Evolutionary conservation across 2,113 vertebrate species (phyloP).

Genomic region (Myotis lucifugus): DNA sequence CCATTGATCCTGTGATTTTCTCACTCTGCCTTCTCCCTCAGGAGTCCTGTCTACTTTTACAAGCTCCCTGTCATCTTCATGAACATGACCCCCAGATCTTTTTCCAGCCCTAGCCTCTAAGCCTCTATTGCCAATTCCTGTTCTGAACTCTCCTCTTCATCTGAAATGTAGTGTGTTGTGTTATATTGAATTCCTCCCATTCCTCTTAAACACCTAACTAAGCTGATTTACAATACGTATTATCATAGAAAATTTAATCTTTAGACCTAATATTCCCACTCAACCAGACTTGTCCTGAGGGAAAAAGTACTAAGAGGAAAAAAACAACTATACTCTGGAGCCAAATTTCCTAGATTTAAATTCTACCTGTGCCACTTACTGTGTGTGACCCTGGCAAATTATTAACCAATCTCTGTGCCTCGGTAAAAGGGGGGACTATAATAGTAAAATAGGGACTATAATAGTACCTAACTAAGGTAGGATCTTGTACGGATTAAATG

Average conservation of each 20-base stretch:
- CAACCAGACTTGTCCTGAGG: neutral
- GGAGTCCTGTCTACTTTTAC: neutral
- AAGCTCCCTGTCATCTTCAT: neutral
- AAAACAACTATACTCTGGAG: neutral
- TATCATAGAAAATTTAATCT: neutral
- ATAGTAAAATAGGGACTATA: too few relatives aligned
- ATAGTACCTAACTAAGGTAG: neutral
- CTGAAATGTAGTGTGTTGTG: neutral
- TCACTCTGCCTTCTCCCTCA: neutral
- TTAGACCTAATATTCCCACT: constrained; percentile 19
- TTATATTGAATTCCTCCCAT: constrained; percentile 27
- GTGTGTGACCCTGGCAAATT: neutral
- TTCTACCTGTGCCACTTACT: neutral
- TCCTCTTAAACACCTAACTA: constrained; percentile 3
- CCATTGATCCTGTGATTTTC: neutral
- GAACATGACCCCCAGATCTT: neutral
- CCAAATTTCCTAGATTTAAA: constrained; percentile 41
- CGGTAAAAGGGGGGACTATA: neutral
- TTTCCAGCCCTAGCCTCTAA: neutral
- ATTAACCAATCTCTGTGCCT: neutral
- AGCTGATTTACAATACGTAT: neutral
- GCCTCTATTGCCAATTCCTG: neutral
- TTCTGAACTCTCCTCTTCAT: neutral
- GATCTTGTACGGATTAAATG: neutral
- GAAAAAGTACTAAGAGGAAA: neutral